A percentile compares a stretch with the other conserved stretches of the same genome.
Conservation (phyloP, 2,888 invertebrate genomes). For the Metalampra italica region DNA sequence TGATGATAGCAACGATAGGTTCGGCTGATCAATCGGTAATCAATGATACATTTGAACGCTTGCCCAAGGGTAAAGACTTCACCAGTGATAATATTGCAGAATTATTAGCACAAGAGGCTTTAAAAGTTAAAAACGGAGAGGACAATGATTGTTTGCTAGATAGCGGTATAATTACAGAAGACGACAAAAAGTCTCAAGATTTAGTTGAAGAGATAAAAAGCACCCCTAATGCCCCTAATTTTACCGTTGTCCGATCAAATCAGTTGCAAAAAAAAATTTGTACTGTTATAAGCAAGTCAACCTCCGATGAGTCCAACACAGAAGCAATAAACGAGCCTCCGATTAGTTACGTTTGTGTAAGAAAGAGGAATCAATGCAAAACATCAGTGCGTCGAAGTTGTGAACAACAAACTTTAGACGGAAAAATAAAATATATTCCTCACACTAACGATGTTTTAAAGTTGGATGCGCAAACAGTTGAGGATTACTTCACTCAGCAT, state of each 20-base stretch:
- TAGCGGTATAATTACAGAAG: constrained; percentile 30
- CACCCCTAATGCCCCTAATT: constrained; percentile 20
- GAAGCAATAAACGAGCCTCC: constrained; percentile 44
- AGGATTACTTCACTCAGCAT: constrained; percentile 52
- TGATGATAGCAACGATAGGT: constrained; percentile 43
- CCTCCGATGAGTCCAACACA: constrained; percentile 51
- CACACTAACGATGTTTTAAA: constrained; percentile 10
- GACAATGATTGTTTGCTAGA: constrained; percentile 22
- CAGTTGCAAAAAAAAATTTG: constrained; percentile 7
- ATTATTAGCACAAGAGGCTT: constrained; percentile 46
- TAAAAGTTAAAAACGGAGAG: constrained; percentile 20
- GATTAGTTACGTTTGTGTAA: constrained; percentile 27
- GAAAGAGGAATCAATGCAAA: constrained; percentile 21
- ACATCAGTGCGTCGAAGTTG: constrained; percentile 1
- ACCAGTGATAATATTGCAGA: constrained; percentile 42
- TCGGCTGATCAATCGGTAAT: constrained; percentile 45
- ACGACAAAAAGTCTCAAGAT: constrained; percentile 24
- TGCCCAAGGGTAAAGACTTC: constrained; percentile 37
- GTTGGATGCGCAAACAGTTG: constrained; percentile 34
- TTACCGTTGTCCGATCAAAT: not conserved
- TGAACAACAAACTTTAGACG: not conserved
- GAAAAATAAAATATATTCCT: not conserved
- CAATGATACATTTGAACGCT: constrained; percentile 41
- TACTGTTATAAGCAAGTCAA: constrained; percentile 31
- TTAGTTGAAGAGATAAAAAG: constrained; percentile 34